phyloP scores from a whole-genome alignment of 2,797 vertebrate genomes.

The Sphenopsis melanotis region DNA sequence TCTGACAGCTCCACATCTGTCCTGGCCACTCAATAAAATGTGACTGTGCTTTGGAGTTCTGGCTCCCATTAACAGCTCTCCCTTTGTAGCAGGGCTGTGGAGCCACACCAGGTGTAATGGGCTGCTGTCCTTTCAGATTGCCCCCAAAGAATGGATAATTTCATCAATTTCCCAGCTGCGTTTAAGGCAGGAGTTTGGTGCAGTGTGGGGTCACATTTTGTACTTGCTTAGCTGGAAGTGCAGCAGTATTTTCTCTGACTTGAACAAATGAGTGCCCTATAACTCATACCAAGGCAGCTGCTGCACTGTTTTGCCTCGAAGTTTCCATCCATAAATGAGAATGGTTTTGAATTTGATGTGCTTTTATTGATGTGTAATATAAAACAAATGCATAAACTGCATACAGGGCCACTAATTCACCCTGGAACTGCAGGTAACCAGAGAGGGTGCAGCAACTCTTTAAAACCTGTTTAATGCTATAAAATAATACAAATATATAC shows the following conservation, averaged over 20 bases:
- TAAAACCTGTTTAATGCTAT: not conserved
- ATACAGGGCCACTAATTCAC: not conserved
- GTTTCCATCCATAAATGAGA: constrained; percentile 18
- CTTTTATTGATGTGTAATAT: not conserved
- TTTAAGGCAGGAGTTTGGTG: not conserved
- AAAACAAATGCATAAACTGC: constrained; percentile 7
- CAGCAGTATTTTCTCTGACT: not conserved
- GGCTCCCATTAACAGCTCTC: not conserved
- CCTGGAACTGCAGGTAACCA: not conserved
- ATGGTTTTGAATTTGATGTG: constrained; percentile 1
- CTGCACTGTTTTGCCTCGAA: not conserved
- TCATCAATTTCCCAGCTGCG: not conserved
- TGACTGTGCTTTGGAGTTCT: not conserved
- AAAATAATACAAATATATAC: not conserved
- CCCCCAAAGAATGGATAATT: not conserved
- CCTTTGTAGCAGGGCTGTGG: not conserved
- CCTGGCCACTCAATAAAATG: not conserved
- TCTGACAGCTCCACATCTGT: not conserved
- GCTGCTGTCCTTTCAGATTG: not conserved
- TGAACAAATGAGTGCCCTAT: not conserved
- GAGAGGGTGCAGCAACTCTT: not conserved
- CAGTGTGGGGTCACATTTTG: not conserved
- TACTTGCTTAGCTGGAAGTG: not conserved
- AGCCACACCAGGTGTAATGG: not conserved
- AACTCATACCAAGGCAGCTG: not conserved